Evolutionary conservation across 2,113 vertebrate species (phyloP).

Genomic region (Zosterops pallidus): DNA sequence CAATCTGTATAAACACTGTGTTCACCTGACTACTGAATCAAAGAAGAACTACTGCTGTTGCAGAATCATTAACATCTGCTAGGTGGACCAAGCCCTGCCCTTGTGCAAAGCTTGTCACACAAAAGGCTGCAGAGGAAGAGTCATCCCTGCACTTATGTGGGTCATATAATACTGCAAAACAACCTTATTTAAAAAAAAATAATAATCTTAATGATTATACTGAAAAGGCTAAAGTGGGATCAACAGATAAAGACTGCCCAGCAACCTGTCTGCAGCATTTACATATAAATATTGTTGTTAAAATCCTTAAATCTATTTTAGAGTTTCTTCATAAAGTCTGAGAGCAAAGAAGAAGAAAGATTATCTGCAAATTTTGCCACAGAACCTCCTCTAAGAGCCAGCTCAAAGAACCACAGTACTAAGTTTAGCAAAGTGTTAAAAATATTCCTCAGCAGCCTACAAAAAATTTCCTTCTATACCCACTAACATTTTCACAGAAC

Average conservation of each 20-base stretch:
- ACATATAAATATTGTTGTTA: not conserved
- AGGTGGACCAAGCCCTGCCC: not conserved
- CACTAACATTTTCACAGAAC: slow-evolving; percentile 18
- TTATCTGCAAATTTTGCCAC: not conserved
- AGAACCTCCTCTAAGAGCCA: not conserved
- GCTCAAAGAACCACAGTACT: not conserved
- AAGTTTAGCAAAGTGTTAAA: not conserved
- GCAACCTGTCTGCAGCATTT: not conserved
- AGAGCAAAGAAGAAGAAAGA: not conserved
- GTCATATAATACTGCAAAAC: not conserved
- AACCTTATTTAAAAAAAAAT: not conserved
- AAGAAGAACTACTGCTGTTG: not conserved
- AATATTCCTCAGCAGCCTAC: not conserved
- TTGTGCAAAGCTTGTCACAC: not conserved
- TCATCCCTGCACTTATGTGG: not conserved
- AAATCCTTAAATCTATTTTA: not conserved
- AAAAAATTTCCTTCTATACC: not conserved
- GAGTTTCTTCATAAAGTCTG: not conserved
- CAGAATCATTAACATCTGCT: not conserved
- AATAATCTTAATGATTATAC: not conserved
- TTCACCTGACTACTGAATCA: not conserved
- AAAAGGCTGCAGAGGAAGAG: not conserved
- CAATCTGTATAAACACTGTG: not conserved
- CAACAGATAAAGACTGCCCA: not conserved
- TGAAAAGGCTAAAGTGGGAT: not conserved